These are phyloP conservation scores for Porites lobata DNA, from an alignment of 92 coral and sea anemone species.

Conservation along the genomic window DNA sequence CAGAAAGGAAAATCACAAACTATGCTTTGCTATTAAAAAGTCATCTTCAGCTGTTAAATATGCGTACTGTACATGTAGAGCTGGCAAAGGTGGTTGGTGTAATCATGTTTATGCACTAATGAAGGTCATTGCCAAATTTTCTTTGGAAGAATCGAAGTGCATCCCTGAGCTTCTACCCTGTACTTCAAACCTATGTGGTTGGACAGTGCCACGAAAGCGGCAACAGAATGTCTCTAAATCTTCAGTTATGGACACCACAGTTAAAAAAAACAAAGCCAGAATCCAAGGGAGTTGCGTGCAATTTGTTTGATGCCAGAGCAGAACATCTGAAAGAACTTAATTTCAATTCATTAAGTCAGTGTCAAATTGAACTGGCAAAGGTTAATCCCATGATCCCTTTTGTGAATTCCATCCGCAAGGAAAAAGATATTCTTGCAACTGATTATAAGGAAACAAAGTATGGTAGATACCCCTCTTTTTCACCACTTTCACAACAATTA, in stretches of 20 bases:
- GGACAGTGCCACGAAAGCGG: conserved; percentile 22
- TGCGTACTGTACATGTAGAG: no score
- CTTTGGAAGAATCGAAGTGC: no score
- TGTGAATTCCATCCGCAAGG: background rate
- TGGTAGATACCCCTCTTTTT: conserved; percentile 5
- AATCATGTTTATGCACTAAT: no score
- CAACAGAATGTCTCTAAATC: conserved; percentile 59
- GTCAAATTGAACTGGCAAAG: background rate
- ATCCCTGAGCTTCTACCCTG: background rate
- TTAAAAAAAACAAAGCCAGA: conserved; percentile 43
- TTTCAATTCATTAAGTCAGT: background rate
- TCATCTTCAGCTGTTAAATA: background rate
- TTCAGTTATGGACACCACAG: conserved; percentile 68
- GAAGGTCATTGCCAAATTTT: no score
- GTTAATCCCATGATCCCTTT: no score
- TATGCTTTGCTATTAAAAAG: background rate
- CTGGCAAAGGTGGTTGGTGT: no score
- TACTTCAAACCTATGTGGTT: conserved; percentile 62
- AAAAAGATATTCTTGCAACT: conserved; percentile 3
- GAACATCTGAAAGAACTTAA: conserved; percentile 6
- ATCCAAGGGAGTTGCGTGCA: conserved; percentile 51
- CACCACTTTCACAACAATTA: conserved; percentile 11
- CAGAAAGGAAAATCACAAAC: background rate
- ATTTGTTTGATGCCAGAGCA: conserved; percentile 17
- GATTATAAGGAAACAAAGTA: background rate